Evolutionary conservation across 2,113 vertebrate species (phyloP).

Genomic region (Spheniscus mendiculus): DNA sequence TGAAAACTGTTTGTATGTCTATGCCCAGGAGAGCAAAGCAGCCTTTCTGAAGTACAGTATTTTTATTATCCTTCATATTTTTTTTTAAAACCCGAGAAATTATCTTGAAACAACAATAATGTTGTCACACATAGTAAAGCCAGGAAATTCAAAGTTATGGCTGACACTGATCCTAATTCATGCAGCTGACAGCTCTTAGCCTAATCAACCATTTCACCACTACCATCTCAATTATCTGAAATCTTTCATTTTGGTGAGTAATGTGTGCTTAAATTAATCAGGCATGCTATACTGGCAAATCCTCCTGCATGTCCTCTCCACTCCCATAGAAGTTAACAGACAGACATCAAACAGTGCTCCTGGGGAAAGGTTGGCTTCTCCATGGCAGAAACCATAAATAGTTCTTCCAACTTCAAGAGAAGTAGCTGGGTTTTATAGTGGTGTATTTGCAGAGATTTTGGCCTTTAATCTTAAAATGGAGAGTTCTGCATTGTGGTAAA

Average conservation of each 20-base stretch:
- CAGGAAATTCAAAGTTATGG: neutral
- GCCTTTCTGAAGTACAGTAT: neutral
- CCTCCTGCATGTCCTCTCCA: neutral
- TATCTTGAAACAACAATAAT: neutral
- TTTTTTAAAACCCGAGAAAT: neutral
- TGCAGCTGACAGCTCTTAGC: neutral
- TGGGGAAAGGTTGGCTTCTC: neutral
- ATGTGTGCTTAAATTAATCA: neutral
- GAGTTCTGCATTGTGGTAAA: neutral
- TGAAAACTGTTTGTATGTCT: neutral
- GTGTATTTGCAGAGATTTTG: neutral
- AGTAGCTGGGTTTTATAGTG: neutral
- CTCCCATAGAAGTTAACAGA: neutral
- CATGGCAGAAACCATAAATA: neutral
- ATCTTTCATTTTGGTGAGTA: neutral
- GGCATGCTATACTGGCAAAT: neutral
- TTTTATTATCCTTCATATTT: neutral
- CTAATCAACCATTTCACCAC: neutral
- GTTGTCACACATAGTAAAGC: neutral
- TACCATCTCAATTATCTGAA: neutral
- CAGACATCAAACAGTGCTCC: neutral
- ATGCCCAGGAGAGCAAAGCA: neutral
- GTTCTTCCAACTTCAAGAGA: neutral
- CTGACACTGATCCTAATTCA: neutral
- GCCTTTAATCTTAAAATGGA: neutral